Conservation (phyloP, 2,797 vertebrate genomes). For the Anguilla megastoma region DNA sequence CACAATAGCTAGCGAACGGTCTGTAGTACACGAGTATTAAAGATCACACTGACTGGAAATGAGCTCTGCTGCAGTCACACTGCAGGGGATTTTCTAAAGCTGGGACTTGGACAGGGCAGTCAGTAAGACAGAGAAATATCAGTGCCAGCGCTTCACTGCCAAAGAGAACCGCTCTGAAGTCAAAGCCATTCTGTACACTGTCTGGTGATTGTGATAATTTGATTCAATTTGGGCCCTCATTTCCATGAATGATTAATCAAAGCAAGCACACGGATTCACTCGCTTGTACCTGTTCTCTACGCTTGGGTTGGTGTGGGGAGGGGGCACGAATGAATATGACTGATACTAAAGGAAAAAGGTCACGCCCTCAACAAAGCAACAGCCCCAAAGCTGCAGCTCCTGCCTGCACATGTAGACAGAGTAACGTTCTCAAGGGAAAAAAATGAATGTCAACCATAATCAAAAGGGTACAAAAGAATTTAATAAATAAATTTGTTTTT, state of each 20-base stretch:
- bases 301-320: neutral
- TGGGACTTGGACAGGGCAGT: neutral
- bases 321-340: neutral
- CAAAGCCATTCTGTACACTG: neutral
- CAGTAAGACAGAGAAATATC: neutral
- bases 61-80: neutral
- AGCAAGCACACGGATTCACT: neutral
- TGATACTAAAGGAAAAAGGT: neutral
- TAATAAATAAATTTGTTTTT: no score
- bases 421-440: neutral
- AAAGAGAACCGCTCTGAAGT: neutral
- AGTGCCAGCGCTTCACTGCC: neutral
- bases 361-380: neutral
- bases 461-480: neutral
- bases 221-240: neutral
- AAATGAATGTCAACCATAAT: neutral
- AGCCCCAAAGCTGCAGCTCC: neutral
- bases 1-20: neutral
- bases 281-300: neutral
- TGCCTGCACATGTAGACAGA: neutral
- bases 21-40: neutral
- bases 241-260: neutral
- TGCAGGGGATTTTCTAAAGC: neutral
- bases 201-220: neutral
- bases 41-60: neutral